phyloP scores from a whole-genome alignment of 1,140 invertebrate species.

The Pseudomyrmex concolor region DNA sequence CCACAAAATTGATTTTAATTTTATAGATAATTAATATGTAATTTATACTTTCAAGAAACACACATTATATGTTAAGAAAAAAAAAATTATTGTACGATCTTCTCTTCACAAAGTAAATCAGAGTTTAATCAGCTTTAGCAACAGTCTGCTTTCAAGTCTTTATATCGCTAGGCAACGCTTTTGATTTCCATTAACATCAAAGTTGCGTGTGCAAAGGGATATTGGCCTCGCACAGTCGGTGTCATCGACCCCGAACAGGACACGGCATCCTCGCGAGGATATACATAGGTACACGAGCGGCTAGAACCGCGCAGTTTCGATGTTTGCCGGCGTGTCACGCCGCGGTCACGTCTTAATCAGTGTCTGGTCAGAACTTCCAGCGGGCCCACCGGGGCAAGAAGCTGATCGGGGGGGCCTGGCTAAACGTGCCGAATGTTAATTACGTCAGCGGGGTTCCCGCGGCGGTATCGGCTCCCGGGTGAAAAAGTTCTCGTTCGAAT shows the following conservation, averaged over 20 bases:
- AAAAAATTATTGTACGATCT: not conserved
- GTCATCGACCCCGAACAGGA: conserved; percentile 49
- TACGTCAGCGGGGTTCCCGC: conserved; percentile 74
- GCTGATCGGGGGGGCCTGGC: conserved; percentile 57
- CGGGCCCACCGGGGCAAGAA: conserved; percentile 65
- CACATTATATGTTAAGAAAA: not conserved
- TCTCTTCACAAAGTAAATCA: conserved; percentile 1
- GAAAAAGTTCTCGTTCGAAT: conserved; percentile 76
- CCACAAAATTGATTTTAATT: too few species aligned
- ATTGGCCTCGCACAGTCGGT: conserved; percentile 48
- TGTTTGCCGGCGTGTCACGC: conserved; percentile 71
- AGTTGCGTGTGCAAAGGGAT: conserved; percentile 52
- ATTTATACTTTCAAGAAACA: too few species aligned
- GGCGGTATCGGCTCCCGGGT: conserved; percentile 47
- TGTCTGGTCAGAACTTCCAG: conserved; percentile 54
- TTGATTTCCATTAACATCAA: conserved; percentile 57
- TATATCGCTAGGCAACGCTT: conserved; percentile 9
- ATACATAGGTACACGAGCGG: conserved; percentile 6
- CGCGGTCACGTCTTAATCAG: conserved; percentile 81
- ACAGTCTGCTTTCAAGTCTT: conserved; percentile 26
- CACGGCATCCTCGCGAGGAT: conserved; percentile 21
- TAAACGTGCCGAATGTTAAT: conserved; percentile 83
- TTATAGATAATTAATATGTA: too few species aligned
- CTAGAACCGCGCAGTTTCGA: conserved; percentile 34
- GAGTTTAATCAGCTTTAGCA: conserved; percentile 10